Percentiles rank a stretch among this genome's conserved stretches.
phyloP scores from a whole-genome alignment of 2,888 invertebrate genomes.

The Oligia latruncula region DNA sequence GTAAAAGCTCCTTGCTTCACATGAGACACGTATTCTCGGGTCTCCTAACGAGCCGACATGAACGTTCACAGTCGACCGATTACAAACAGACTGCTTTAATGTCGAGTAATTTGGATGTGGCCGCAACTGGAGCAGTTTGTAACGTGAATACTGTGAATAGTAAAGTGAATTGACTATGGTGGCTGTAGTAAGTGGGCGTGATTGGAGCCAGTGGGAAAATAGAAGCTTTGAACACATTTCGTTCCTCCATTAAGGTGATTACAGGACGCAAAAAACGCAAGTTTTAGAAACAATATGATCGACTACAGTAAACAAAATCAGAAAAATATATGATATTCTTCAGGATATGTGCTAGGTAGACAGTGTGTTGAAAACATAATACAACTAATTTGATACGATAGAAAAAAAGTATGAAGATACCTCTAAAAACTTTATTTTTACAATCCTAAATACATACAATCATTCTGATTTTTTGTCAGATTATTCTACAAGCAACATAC shows the following conservation, averaged over 20 bases:
- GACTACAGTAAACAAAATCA: too few relatives aligned
- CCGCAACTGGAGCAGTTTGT: conserved; percentile 29
- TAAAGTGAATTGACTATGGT: neutral
- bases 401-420: too few relatives aligned
- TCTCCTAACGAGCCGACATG: neutral
- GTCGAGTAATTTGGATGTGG: conserved; percentile 17
- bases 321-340: too few relatives aligned
- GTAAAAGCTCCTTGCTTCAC: conserved; percentile 17
- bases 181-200: neutral
- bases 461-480: too few relatives aligned
- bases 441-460: too few relatives aligned
- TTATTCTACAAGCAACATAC: too few relatives aligned
- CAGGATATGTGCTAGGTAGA: too few relatives aligned
- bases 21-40: neutral
- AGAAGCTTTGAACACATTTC: neutral
- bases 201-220: neutral
- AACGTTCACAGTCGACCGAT: conserved; percentile 35
- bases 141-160: neutral
- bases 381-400: too few relatives aligned
- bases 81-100: conserved; percentile 43
- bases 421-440: too few relatives aligned
- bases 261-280: too few relatives aligned
- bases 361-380: too few relatives aligned
- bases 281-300: too few relatives aligned
- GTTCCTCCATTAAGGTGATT: neutral